These are phyloP conservation scores for Campoletis sonorensis DNA, from an alignment of 1,140 invertebrate species.

Conservation along the genomic window DNA sequence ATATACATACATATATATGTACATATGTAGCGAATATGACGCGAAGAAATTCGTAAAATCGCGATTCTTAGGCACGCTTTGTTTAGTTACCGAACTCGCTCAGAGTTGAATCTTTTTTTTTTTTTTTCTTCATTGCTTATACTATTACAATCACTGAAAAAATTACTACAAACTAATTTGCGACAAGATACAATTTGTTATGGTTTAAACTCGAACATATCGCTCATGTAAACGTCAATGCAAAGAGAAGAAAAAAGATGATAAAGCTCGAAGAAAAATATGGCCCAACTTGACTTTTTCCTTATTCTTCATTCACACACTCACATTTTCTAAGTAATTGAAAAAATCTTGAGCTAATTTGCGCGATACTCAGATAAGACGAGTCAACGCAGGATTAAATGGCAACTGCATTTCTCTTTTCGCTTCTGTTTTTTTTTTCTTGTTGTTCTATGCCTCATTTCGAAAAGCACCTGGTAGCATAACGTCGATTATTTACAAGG, in stretches of 20 bases:
- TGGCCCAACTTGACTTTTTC: neutral
- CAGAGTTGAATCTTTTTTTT: no score
- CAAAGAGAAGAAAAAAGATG: neutral
- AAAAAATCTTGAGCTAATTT: slow-evolving; percentile 15
- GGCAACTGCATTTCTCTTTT: neutral
- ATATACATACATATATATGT: no score
- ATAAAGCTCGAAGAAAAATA: slow-evolving; percentile 5
- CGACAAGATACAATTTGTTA: neutral
- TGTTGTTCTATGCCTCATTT: no score
- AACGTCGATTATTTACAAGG: neutral
- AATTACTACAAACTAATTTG: no score
- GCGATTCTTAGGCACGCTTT: neutral
- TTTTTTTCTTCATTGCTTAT: no score
- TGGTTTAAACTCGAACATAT: neutral
- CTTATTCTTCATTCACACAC: neutral
- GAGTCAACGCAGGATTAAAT: no score
- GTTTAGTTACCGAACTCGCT: neutral
- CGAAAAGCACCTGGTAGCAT: neutral
- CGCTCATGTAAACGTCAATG: neutral
- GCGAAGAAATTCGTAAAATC: neutral
- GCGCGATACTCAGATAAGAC: neutral
- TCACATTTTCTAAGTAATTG: neutral
- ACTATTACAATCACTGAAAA: no score
- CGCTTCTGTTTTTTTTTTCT: neutral
- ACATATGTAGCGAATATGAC: no score